Percentiles rank a stretch among this genome's conserved stretches.
Evolutionary conservation across 2,888 invertebrate species (phyloP).

Genomic region (Polymixis flavicincta): DNA sequence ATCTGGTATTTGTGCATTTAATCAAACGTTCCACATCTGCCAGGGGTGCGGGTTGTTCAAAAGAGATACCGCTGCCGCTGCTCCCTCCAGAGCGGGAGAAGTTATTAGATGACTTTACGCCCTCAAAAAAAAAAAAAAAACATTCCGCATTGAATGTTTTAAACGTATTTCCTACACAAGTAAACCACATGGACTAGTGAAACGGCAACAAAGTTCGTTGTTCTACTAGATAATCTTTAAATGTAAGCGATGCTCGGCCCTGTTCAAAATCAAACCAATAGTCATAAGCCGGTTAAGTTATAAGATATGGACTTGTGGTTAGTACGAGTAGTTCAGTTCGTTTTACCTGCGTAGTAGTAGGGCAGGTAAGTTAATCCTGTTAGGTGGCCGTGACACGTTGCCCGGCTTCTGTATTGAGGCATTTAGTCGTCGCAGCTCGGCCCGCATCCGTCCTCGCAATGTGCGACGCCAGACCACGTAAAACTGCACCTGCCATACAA

Average conservation of each 20-base stretch:
- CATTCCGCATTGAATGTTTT: too few species aligned
- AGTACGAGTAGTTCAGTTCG: constrained; percentile 80
- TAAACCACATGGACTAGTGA: neutral
- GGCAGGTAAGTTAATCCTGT: constrained; percentile 89
- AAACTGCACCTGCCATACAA: constrained; percentile 86
- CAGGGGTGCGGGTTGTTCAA: too few species aligned
- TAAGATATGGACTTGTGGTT: constrained; percentile 70
- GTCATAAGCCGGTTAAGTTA: constrained; percentile 83
- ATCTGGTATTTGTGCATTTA: too few species aligned
- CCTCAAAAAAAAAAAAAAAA: too few species aligned
- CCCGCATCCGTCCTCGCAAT: constrained; percentile 84
- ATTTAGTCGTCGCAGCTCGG: constrained; percentile 79
- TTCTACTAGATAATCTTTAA: constrained; percentile 57
- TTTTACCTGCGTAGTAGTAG: constrained; percentile 88
- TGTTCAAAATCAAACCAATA: constrained; percentile 76
- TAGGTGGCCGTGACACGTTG: constrained; percentile 90
- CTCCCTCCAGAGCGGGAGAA: too few species aligned
- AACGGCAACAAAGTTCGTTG: constrained; percentile 24
- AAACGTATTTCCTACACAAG: too few species aligned
- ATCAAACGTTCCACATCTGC: too few species aligned
- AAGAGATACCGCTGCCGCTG: too few species aligned
- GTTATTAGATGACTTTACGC: too few species aligned
- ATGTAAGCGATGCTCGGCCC: constrained; percentile 65
- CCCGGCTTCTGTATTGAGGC: constrained; percentile 86
- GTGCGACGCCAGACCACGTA: constrained; percentile 86